Percentiles rank a stretch among this genome's conserved stretches.
These are phyloP conservation scores for Cardiocondyla obscurior DNA, from an alignment of 1,140 invertebrate species.

Conservation along the genomic window DNA sequence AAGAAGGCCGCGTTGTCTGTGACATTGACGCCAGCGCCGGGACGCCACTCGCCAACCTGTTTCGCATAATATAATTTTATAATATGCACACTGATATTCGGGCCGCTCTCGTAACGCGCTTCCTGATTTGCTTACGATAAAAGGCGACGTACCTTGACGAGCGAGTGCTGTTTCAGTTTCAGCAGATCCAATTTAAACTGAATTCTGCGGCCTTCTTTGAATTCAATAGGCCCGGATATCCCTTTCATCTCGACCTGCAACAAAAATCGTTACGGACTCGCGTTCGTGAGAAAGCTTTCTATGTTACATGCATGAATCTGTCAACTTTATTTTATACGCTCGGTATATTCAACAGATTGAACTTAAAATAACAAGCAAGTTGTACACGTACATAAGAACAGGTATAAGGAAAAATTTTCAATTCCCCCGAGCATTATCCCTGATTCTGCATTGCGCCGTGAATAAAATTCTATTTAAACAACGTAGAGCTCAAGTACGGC, in stretches of 20 bases:
- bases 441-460: no score
- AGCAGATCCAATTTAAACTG: constrained; percentile 91
- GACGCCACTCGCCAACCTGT: constrained; percentile 87
- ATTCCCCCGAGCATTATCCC: no score
- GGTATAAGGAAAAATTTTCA: no score
- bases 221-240: constrained; percentile 90
- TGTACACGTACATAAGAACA: background rate
- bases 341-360: background rate
- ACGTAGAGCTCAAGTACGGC: no score
- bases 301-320: background rate
- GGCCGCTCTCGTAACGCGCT: background rate
- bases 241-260: constrained; percentile 90
- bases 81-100: background rate
- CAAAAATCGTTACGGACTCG: constrained; percentile 6
- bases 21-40: constrained; percentile 85
- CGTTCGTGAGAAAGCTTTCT: constrained; percentile 6
- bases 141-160: constrained; percentile 85
- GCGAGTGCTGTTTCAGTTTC: constrained; percentile 89
- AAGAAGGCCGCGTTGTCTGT: constrained; percentile 86
- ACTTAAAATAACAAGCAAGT: constrained; percentile 3
- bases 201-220: constrained; percentile 90
- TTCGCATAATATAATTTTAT: constrained; percentile 8
- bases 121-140: constrained; percentile 20
- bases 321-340: background rate
- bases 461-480: background rate